phyloP scores from a whole-genome alignment of 1,140 invertebrate species.

The Listronotus bonariensis region DNA sequence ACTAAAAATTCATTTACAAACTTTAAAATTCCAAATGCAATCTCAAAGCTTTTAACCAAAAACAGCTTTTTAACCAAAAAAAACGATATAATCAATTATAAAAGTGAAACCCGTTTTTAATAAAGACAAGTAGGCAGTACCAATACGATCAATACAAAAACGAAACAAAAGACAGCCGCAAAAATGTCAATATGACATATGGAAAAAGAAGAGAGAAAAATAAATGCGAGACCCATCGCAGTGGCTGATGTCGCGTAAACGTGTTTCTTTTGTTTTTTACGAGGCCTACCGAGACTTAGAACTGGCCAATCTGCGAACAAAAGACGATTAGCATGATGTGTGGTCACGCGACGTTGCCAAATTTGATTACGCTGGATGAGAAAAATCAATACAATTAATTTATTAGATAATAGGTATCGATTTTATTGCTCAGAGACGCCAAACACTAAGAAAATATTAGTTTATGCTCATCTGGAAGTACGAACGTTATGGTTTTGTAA shows the following conservation, averaged over 20 bases:
- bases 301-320: slow-evolving; percentile 22
- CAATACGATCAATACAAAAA: not conserved
- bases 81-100: too few relatives aligned
- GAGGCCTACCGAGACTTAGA: slow-evolving; percentile 19
- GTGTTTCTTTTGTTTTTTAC: slow-evolving; percentile 19
- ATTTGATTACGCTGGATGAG: not conserved
- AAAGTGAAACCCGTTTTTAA: too few relatives aligned
- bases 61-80: too few relatives aligned
- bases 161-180: slow-evolving; percentile 2
- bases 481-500: too few relatives aligned
- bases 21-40: too few relatives aligned
- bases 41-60: too few relatives aligned
- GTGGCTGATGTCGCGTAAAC: slow-evolving; percentile 12
- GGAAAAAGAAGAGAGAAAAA: slow-evolving; percentile 4
- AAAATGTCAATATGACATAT: not conserved
- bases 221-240: not conserved
- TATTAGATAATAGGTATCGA: not conserved
- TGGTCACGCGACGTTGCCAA: slow-evolving; percentile 11
- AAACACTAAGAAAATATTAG: not conserved
- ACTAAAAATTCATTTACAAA: too few relatives aligned
- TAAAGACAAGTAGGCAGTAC: too few relatives aligned
- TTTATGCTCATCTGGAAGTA: too few relatives aligned
- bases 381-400: not conserved
- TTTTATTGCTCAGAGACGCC: too few relatives aligned
- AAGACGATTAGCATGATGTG: slow-evolving; percentile 21